Conservation (phyloP, 2,797 vertebrate species). For the Fistularia commersonii region DNA sequence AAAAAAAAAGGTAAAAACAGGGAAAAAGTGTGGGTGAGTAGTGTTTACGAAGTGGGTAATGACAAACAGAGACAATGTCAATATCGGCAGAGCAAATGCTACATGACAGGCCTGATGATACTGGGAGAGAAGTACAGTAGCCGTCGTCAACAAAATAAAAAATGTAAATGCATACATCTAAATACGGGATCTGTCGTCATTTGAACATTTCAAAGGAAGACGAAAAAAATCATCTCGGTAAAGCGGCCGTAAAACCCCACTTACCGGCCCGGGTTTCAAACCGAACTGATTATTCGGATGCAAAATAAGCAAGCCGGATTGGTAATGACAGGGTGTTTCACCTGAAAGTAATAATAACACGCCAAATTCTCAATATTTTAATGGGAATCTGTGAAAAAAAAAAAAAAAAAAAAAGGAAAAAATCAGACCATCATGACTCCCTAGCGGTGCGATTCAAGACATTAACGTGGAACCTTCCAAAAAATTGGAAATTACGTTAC, state of each 20-base stretch:
- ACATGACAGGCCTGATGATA: too few species aligned
- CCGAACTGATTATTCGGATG: too few species aligned
- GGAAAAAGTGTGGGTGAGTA: slow-evolving; percentile 27
- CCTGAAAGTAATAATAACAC: slow-evolving; percentile 8
- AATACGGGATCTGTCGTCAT: too few species aligned
- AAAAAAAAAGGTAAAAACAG: slow-evolving; percentile 9
- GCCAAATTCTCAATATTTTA: slow-evolving; percentile 18
- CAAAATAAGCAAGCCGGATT: slow-evolving; percentile 19
- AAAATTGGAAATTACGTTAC: slow-evolving; percentile 20
- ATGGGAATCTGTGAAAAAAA: slow-evolving; percentile 4
- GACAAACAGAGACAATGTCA: slow-evolving; percentile 19
- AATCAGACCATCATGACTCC: slow-evolving; percentile 15
- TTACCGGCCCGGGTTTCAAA: too few species aligned
- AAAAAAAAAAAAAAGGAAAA: too few species aligned
- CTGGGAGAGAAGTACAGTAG: too few species aligned
- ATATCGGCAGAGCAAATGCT: background rate
- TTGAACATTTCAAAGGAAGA: too few species aligned
- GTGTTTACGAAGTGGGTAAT: slow-evolving; percentile 20
- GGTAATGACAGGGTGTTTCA: slow-evolving; percentile 30
- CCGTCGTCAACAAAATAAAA: too few species aligned
- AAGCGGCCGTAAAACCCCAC: too few species aligned
- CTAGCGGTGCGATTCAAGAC: slow-evolving; percentile 10
- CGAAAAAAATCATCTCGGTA: too few species aligned
- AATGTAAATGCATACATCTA: too few species aligned
- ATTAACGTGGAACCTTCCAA: slow-evolving; percentile 2